Evolutionary conservation across 64 coral and sea anemone genomes (phyloP).

Genomic region (Stylophora pistillata): DNA sequence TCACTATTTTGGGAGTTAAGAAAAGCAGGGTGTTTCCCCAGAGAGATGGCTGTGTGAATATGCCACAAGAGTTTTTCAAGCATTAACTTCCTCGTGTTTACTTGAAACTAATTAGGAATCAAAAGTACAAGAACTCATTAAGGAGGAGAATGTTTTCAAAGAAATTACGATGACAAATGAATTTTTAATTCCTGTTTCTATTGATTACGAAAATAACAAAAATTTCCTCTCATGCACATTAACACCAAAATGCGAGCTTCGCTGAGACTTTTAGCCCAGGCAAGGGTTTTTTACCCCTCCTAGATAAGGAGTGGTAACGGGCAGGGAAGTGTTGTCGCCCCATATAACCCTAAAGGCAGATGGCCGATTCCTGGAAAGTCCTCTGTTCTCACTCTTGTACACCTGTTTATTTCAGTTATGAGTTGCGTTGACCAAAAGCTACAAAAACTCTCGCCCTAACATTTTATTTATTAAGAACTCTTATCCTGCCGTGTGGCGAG

Average conservation of each 20-base stretch:
- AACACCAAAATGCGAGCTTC: background rate
- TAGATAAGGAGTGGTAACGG: background rate
- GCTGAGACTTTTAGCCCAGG: too few species aligned
- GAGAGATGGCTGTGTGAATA: too few species aligned
- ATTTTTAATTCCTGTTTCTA: background rate
- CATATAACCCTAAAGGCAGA: background rate
- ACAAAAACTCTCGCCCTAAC: background rate
- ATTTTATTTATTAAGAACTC: background rate
- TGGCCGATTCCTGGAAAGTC: slow-evolving; percentile 2
- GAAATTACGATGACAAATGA: background rate
- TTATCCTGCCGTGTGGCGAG: too few species aligned
- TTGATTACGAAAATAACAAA: background rate
- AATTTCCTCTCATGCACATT: background rate
- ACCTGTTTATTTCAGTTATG: background rate
- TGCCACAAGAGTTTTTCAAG: too few species aligned
- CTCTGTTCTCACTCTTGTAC: background rate
- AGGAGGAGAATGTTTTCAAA: background rate
- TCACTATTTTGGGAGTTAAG: too few species aligned
- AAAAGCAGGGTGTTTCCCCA: too few species aligned
- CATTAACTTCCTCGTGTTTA: too few species aligned
- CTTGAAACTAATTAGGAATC: too few species aligned
- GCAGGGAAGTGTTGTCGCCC: background rate
- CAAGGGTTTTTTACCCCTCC: too few species aligned
- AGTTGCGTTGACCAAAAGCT: background rate
- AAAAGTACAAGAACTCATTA: background rate